These are phyloP conservation scores for Phrynosoma blainvillii DNA, from an alignment of 2,113 vertebrate species.

Conservation along the genomic window DNA sequence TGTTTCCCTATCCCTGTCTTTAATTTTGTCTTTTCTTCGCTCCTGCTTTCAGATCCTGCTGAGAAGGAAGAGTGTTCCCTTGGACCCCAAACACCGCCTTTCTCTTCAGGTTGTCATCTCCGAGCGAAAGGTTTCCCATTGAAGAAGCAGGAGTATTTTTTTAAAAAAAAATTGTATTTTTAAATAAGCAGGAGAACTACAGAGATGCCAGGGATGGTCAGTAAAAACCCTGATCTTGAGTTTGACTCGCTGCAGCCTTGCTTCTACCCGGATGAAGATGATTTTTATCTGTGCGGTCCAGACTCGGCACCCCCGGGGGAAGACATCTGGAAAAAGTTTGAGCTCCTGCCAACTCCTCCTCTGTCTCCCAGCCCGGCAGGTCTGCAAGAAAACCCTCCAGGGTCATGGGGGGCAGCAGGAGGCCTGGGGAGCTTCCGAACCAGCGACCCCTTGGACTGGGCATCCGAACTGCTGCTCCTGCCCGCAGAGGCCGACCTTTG, in stretches of 20 bases:
- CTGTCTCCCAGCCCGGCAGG: constrained; percentile 94
- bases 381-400: constrained; percentile 81
- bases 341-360: constrained; percentile 94
- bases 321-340: constrained; percentile 99
- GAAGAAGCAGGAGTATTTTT: constrained; percentile 25
- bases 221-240: constrained; percentile 96
- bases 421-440: constrained; percentile 75
- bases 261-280: constrained; percentile 97
- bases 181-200: not conserved
- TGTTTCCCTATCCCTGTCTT: not conserved
- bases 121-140: not conserved
- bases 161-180: not conserved
- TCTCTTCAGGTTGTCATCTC: constrained; percentile 21
- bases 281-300: constrained; percentile 96
- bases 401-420: constrained; percentile 53
- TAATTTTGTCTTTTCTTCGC: not conserved
- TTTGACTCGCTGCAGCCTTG: constrained; percentile 98
- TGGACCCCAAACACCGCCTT: constrained; percentile 43
- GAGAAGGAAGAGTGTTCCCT: constrained; percentile 13
- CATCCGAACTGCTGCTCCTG: constrained; percentile 90
- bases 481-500: constrained; percentile 85
- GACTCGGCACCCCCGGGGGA: constrained; percentile 96
- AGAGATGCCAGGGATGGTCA: constrained; percentile 90
- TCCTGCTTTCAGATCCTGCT: constrained; percentile 55
- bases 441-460: constrained; percentile 90